Evolutionary conservation across 2,888 invertebrate species (phyloP), one percentile per base, ranked within the genome.

Genomic region (Epinotia bilunana): DNA sequence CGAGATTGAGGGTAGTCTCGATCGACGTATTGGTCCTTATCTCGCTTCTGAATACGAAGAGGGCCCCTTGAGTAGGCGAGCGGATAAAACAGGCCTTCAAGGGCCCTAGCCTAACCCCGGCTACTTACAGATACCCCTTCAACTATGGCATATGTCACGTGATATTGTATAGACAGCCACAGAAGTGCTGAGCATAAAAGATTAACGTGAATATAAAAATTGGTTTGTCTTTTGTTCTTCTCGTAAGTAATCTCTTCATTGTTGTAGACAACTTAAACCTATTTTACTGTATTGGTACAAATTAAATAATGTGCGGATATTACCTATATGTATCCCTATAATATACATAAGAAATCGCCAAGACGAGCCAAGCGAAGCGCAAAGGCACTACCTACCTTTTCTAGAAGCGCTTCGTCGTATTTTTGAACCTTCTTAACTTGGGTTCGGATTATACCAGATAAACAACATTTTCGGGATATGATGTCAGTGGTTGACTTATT

Each of bases 81-180:
- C 64, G 74, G 74, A 71, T 74, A 74, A 74, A 74, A 74, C 65
- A 74, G 74, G 70, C 12, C 61, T 65, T 74, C 53, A 28, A 74
- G 74, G 65, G 53, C 74, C 61, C 71, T 71, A 71, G 74, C 60
- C 18, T 53, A 68, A 68, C 73, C 73, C 73, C 39, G 39, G 33
- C 68, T 33, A 49, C 68, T 57, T 60, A 57, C 46, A 28, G 18
- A 58, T 57, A 55, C 58, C 57, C 43, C 62, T 69, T 43, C 60
- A 60, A 71, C 70, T 61, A 65, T 55, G 60, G 70, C 58, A 39
- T 53, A 9, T 65, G 33, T 39, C 64, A 53, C 55, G 46, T 58
- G 60, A 28, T 73, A 64, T 60, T 12, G 46, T 60, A 18, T 13
- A 49, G 49, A 16, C 23, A 64, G 13, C 20, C 7, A 49, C 16